These are phyloP conservation scores for Sitobion miscanthi DNA, from an alignment of 1,140 invertebrate genomes.

Conservation along the genomic window DNA sequence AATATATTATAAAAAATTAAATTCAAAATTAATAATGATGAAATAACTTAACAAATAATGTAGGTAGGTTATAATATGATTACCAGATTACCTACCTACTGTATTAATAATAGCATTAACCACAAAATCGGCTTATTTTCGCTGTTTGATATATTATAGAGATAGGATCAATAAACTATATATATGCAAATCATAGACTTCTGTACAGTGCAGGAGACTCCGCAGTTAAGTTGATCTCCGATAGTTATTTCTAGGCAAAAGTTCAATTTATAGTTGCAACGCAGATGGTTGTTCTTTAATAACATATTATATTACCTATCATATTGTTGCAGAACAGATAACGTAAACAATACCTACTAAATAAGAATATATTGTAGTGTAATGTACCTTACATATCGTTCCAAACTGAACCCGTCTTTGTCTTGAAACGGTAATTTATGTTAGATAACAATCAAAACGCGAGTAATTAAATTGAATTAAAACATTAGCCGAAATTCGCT, in stretches of 20 bases:
- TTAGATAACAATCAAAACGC: not conserved
- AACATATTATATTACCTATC: not conserved
- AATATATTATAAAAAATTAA: not conserved
- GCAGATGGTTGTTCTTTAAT: not conserved
- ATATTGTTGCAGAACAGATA: not conserved
- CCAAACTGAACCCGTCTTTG: not conserved
- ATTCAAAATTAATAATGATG: not conserved
- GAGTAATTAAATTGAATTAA: not conserved
- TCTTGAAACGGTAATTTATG: not conserved
- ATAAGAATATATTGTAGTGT: not conserved
- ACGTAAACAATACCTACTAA: not conserved
- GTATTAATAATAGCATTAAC: not conserved
- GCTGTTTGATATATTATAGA: not conserved
- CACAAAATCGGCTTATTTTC: not conserved
- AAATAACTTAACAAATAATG: not conserved
- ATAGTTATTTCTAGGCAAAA: not conserved
- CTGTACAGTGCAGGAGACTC: not conserved
- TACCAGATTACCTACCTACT: not conserved
- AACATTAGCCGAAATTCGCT: not conserved
- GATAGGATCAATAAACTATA: not conserved
- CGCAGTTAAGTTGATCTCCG: not conserved
- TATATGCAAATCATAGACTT: not conserved
- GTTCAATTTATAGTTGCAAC: not conserved
- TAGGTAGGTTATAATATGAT: not conserved
- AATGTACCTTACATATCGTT: not conserved